Evolutionary conservation across 1,140 invertebrate species (phyloP).

Genomic region (Papilio dardanus): DNA sequence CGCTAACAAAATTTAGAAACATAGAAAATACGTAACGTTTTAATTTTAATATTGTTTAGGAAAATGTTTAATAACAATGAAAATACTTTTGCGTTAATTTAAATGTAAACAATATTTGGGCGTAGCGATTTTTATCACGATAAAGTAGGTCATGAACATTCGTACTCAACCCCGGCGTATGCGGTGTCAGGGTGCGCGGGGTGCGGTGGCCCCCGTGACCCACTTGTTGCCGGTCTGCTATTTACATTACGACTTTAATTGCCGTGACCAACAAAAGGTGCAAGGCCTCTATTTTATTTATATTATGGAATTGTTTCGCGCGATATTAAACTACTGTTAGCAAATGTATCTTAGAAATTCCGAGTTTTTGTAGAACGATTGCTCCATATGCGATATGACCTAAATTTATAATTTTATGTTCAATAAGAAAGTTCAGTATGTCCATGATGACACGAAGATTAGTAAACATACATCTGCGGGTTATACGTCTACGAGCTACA

Average conservation of each 20-base stretch:
- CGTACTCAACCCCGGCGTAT: constrained; percentile 66
- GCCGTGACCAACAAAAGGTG: constrained; percentile 54
- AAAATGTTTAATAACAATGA: neutral
- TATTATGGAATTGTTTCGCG: neutral
- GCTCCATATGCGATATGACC: no score
- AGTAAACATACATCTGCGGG: no score
- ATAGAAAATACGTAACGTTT: no score
- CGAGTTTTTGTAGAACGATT: no score
- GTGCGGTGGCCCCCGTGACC: constrained; percentile 64
- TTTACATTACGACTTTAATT: constrained; percentile 75
- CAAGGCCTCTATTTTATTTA: constrained; percentile 50
- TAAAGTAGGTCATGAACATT: constrained; percentile 78
- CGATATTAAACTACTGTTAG: neutral
- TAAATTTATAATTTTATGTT: neutral
- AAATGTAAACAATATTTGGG: constrained; percentile 19
- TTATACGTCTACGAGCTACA: neutral
- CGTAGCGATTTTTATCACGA: constrained; percentile 57
- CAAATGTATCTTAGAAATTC: neutral
- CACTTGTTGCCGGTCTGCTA: constrained; percentile 76
- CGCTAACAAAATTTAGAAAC: neutral
- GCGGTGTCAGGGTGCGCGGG: constrained; percentile 42
- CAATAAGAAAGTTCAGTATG: neutral
- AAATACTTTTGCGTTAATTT: constrained; percentile 1
- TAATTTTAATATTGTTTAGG: no score
- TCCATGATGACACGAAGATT: neutral